Evolutionary conservation across 2,888 invertebrate species (phyloP), one percentile per base, ranked within the genome.

Genomic region (Tuberolachnus salignus): DNA sequence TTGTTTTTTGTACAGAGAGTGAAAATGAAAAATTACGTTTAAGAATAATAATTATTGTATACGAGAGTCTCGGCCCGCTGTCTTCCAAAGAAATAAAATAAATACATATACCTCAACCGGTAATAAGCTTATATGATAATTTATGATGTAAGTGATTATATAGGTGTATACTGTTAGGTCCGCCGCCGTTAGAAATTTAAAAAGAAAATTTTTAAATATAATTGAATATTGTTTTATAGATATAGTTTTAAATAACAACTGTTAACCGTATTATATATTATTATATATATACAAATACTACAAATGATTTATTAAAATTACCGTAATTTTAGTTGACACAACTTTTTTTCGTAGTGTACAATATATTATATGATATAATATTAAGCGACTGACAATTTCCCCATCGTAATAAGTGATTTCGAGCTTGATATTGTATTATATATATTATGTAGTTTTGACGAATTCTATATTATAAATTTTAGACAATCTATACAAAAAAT

Each of bases 231-330:
- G n/a, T n/a, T n/a, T n/a, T n/a, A n/a, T n/a, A n/a, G n/a, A n/a
- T n/a, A n/a, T n/a, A n/a, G n/a, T n/a, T n/a, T n/a, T n/a, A 73
- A 42, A 64, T 14, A 23, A 74, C 64, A 53, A 74, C 73, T 74
- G 73, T 63, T 64, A 64, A 26, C n/a, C 21, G 53, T 13, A 21
- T n/a, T 34, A 9, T 53, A 19, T 10, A 46, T 10, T 46, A 13
- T 46, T 46, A 46, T 46, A 46, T 46, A 13, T 34, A 34, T 34
- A 34, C 34, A 34, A 34, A n/a, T n/a, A n/a, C n/a, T n/a, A n/a
- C n/a, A n/a, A n/a, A n/a, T n/a, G n/a, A n/a, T n/a, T n/a, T n/a
- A n/a, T n/a, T n/a, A n/a, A 34, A 6, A 34, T 34, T 53, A 73
- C 21, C 46, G n/a, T 73, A 63, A 51, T 63, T 49, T 73, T 64